A percentile compares a stretch with the other conserved stretches of the same genome.
These are phyloP conservation scores for Pemphigus obesinymphae DNA, from an alignment of 1,140 invertebrate species.

Conservation along the genomic window DNA sequence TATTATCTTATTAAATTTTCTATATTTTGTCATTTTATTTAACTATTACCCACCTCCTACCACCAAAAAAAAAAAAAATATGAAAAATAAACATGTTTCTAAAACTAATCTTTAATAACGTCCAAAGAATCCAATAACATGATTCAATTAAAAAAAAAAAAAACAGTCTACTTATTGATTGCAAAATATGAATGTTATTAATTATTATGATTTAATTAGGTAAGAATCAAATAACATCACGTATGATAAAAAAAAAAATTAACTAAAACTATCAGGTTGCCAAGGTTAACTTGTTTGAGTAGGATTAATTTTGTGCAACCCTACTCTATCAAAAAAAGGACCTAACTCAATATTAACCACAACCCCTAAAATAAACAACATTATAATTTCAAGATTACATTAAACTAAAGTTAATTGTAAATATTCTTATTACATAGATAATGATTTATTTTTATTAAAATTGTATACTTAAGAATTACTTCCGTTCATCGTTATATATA, in stretches of 20 bases:
- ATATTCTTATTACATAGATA: background rate
- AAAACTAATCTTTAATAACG: no score
- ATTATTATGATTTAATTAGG: background rate
- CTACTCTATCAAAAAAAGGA: background rate
- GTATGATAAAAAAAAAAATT: background rate
- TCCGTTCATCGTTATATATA: no score
- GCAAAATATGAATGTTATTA: background rate
- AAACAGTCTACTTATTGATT: no score
- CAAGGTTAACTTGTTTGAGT: background rate
- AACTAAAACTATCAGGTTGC: background rate
- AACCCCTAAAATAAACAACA: background rate
- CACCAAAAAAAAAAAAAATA: no score
- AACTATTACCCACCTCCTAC: no score
- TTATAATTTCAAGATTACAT: background rate
- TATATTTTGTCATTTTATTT: no score
- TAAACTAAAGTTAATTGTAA: background rate
- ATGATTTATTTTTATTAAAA: background rate
- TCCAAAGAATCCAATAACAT: no score
- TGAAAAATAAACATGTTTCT: no score
- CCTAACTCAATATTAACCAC: background rate
- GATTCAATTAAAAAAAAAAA: no score
- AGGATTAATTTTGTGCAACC: background rate
- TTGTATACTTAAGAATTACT: background rate
- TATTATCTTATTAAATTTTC: no score
- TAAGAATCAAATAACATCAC: background rate